Evolutionary conservation across 2,888 invertebrate genomes (phyloP), one percentile per base, ranked within the genome.

Genomic region (Drosophila borealis): DNA sequence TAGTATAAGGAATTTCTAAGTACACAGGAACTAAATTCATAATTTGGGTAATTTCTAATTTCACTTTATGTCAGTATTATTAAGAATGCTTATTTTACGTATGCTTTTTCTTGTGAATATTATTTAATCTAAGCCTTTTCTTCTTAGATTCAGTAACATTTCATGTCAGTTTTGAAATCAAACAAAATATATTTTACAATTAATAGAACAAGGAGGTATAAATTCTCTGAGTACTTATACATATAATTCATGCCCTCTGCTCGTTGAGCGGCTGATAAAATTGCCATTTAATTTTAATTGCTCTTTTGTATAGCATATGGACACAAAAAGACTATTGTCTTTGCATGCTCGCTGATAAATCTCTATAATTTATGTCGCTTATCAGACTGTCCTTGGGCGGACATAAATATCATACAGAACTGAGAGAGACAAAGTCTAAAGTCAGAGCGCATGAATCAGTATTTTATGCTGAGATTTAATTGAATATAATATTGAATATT

Each of bases 301-400:
- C 44, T 60, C 13, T 54, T 9, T 29, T 9, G 53, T 33, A 25
- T 1, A 10, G 13, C 17, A n/a, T 33, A 25, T 50, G 10, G 37
- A 41, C 39, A 9, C 42, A 44, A 41, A 39, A 19, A 48, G 14
- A 39, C 17, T 29, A 48, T 53, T 68, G 36, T 60, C 46, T 69
- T 6, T 33, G n/a, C 10, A 11, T 37, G 33, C 21, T 25, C 11
- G n/a, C 29, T 37, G 51, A 69, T 53, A 41, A 41, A 59, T 61
- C 13, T 33, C 25, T 45, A 37, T 46, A 17, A 55, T 61, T 37
- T 11, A 36, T 14, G 54, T 39, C 29, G 44, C 41, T 45, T 33
- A 65, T 57, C 54, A 36, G 36, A 39, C 29, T 69, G 55, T 36
- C 54, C 69, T 68, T 67, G 54, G n/a, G 9, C 37, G 34, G 9